Conservation (phyloP, 2,888 invertebrate genomes). For the Drosophila demipolita region DNA sequence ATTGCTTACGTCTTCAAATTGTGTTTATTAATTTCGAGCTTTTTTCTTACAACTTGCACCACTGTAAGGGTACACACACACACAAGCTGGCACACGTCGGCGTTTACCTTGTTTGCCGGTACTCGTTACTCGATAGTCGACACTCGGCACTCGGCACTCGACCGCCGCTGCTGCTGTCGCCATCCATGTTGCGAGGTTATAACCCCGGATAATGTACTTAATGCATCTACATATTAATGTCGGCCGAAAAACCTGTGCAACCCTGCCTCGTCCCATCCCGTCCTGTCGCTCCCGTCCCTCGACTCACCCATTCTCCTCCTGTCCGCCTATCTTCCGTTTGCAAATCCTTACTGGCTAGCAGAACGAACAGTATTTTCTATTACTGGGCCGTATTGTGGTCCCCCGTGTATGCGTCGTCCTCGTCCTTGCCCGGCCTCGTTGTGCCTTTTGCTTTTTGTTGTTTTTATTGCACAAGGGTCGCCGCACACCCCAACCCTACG, state of each 20-base stretch:
- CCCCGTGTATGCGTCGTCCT: slow-evolving; percentile 56
- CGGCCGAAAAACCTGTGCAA: slow-evolving; percentile 73
- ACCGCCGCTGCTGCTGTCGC: slow-evolving; percentile 44
- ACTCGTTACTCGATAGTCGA: slow-evolving; percentile 24
- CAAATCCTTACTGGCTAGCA: slow-evolving; percentile 58
- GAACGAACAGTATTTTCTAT: slow-evolving; percentile 75
- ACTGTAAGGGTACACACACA: slow-evolving; percentile 34
- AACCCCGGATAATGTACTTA: slow-evolving; percentile 85
- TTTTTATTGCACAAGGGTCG: slow-evolving; percentile 73
- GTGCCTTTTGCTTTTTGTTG: slow-evolving; percentile 65
- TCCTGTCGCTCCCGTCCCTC: background rate
- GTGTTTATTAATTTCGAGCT: background rate
- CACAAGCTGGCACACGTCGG: slow-evolving; percentile 28
- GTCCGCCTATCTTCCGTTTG: slow-evolving; percentile 1
- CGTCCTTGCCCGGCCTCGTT: slow-evolving; percentile 42
- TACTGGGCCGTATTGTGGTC: slow-evolving; percentile 61
- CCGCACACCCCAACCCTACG: background rate
- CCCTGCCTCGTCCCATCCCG: slow-evolving; percentile 11
- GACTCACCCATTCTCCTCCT: background rate
- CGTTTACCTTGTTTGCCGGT: slow-evolving; percentile 64
- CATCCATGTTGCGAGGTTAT: slow-evolving; percentile 74
- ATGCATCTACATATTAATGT: slow-evolving; percentile 83
- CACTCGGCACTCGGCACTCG: slow-evolving; percentile 10
- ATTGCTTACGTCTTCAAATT: background rate
- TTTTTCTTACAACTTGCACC: slow-evolving; percentile 13